Conservation (phyloP, 1,140 invertebrate genomes). For the Orchestia grillus region DNA sequence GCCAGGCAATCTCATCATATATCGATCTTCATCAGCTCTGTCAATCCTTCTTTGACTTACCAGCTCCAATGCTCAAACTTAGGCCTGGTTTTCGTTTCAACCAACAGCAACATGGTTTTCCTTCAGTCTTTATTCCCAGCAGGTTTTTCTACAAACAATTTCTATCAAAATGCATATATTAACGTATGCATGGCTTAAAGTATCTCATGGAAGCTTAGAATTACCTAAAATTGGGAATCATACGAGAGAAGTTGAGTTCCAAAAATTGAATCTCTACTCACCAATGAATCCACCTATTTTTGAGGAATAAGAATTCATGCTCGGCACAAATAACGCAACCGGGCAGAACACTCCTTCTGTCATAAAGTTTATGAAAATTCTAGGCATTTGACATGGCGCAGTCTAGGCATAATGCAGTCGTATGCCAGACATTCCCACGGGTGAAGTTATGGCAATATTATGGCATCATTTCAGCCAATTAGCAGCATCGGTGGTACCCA, state of each 20-base stretch:
- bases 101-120: background rate
- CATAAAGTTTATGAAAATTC: slow-evolving; percentile 57
- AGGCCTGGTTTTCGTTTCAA: too few relatives aligned
- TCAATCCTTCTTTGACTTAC: too few relatives aligned
- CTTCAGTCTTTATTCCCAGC: background rate
- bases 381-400: slow-evolving; percentile 52
- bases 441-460: slow-evolving; percentile 52
- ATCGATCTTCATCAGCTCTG: too few relatives aligned
- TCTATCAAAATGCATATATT: background rate
- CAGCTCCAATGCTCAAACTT: too few relatives aligned
- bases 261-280: background rate
- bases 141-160: background rate
- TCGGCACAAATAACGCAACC: slow-evolving; percentile 10
- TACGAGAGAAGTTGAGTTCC: background rate
- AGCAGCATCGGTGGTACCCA: slow-evolving; percentile 33
- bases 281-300: background rate
- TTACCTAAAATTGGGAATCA: background rate
- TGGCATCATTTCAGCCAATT: slow-evolving; percentile 55
- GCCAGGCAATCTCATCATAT: too few relatives aligned
- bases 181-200: background rate
- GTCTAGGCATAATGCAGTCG: slow-evolving; percentile 56
- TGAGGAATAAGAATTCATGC: background rate
- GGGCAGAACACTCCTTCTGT: slow-evolving; percentile 27
- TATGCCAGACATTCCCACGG: slow-evolving; percentile 51
- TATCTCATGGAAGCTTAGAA: background rate